A percentile compares a stretch with the other conserved stretches of the same genome.
Evolutionary conservation across 1,140 invertebrate genomes (phyloP).

Genomic region (Procambarus clarkii): DNA sequence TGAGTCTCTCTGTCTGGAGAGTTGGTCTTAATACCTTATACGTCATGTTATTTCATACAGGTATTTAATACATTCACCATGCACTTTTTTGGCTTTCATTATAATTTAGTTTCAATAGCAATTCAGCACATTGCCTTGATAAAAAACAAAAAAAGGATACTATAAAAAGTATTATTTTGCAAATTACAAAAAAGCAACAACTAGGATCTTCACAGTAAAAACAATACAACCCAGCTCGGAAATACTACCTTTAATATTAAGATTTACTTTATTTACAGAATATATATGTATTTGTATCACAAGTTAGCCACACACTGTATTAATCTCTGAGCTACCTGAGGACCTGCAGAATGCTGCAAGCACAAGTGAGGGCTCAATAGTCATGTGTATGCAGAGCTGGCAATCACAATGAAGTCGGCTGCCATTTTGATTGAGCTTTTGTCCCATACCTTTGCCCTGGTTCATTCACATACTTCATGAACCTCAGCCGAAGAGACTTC

Average conservation of each 20-base stretch:
- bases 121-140: background rate
- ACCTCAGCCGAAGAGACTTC: background rate
- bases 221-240: background rate
- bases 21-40: background rate
- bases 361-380: background rate
- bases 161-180: background rate
- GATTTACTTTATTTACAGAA: background rate
- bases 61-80: background rate
- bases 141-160: background rate
- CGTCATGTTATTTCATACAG: background rate
- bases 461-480: background rate
- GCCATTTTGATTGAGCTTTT: constrained; percentile 8
- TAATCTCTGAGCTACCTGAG: background rate
- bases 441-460: background rate
- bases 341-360: background rate
- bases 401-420: background rate
- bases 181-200: background rate
- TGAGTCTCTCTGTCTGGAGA: background rate
- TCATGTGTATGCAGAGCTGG: constrained; percentile 1
- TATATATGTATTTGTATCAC: background rate
- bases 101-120: no score
- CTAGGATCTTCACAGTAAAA: background rate
- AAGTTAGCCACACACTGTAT: background rate
- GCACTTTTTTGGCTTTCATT: background rate
- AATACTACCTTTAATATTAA: background rate